A percentile compares a stretch with the other conserved stretches of the same genome.
Evolutionary conservation across 1,140 invertebrate species (phyloP).

Genomic region (Teleogryllus occipitalis): DNA sequence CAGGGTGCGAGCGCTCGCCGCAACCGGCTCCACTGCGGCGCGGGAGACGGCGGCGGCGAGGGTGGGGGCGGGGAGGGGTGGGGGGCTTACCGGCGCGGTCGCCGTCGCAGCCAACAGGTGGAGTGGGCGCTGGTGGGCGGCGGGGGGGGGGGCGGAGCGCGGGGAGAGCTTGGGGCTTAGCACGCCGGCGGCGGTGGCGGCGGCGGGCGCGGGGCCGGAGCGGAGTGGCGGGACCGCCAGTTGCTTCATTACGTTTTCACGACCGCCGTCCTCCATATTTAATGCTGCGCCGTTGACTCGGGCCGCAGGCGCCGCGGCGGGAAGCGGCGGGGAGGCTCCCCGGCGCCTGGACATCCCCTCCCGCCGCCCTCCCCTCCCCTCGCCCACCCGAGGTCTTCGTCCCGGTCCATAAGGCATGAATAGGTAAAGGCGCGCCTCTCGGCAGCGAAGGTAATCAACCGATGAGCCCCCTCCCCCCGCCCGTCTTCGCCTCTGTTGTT

Average conservation of each 20-base stretch:
- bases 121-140: neutral
- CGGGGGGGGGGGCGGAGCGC: too few species aligned
- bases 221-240: neutral
- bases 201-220: too few species aligned
- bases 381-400: too few species aligned
- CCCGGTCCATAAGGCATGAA: neutral
- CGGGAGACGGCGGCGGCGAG: too few species aligned
- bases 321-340: neutral
- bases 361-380: neutral
- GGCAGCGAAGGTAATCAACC: neutral
- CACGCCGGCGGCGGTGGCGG: neutral
- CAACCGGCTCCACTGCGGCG: neutral
- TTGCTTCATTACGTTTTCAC: slow-evolving; percentile 1
- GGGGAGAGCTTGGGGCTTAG: neutral
- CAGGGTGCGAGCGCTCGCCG: neutral
- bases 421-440: neutral
- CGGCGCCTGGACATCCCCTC: neutral
- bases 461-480: neutral
- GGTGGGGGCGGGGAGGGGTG: too few species aligned
- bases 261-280: neutral
- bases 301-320: too few species aligned
- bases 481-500: neutral
- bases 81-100: neutral
- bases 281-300: neutral
- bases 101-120: neutral